phyloP scores from a whole-genome alignment of 1,140 invertebrate species.

The Solen grandis region DNA sequence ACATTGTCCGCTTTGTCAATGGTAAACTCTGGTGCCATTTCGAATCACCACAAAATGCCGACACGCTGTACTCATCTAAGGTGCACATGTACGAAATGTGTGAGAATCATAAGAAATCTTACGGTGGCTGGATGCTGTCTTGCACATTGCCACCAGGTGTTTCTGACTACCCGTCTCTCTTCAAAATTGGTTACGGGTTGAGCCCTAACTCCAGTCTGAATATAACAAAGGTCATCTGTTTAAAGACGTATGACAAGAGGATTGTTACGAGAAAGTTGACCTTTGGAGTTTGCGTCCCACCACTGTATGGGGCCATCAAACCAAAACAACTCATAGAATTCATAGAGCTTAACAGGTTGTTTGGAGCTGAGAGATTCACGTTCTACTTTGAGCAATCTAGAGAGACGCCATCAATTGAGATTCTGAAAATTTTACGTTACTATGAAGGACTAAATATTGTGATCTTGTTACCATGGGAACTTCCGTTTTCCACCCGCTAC shows the following conservation, averaged over 20 bases:
- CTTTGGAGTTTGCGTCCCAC: conserved; percentile 83
- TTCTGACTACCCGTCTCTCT: neutral
- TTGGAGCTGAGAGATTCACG: conserved; percentile 67
- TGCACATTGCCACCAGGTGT: conserved; percentile 58
- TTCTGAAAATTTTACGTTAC: conserved; percentile 56
- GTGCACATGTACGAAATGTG: conserved; percentile 64
- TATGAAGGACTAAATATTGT: conserved; percentile 53
- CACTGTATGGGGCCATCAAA: conserved; percentile 63
- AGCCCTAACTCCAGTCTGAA: neutral
- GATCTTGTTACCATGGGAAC: conserved; percentile 52
- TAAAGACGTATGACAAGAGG: neutral
- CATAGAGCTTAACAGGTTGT: conserved; percentile 64
- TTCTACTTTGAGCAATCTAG: conserved; percentile 57
- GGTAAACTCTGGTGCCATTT: conserved; percentile 15
- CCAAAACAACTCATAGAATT: conserved; percentile 65
- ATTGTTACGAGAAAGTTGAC: conserved; percentile 63
- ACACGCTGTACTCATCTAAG: neutral
- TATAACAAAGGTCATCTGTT: neutral
- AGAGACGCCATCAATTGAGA: conserved; percentile 41
- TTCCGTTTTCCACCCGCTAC: conserved; percentile 50
- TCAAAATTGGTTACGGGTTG: neutral
- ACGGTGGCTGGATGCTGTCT: conserved; percentile 66
- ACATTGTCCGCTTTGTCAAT: neutral
- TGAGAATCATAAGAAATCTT: conserved; percentile 68
- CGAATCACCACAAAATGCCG: neutral